Base-by-base conservation (phyloP, 2,113 vertebrate species). In the Clarias batrachus region DNA sequence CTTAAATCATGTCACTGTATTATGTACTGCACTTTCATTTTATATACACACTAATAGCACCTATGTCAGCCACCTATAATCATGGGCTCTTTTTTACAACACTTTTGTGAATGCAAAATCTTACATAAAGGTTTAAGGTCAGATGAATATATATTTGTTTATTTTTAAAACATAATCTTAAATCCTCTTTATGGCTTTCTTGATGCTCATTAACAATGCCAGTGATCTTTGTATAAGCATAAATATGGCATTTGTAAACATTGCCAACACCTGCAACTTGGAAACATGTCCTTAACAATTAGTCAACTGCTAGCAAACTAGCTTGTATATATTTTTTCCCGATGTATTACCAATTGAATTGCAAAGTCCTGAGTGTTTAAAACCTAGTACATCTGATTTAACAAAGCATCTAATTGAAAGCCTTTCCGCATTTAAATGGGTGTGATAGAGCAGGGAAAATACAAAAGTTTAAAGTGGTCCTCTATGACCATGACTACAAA, bases 121-220 rank as follows among this genome's bases (percentile, higher is more conserved):
- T 87, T 83, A 84, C 52, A 63, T 84, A 78, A 86, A 56, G 23
- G 62, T 33, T 83, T 81, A 81, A 84, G 65, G 62, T 56, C 52
- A 3, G 11, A 52, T 21, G 13, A 52, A n/a, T 48, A 27, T 25
- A 0, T 30, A 16, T 74, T 10, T 65, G 23, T 48, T 74, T 23
- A 48, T 48, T 1, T 13, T 25, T 37, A 21, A 37, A 48, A 41
- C 9, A 23, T 73, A 3, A 11, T 19, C 2, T 21, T 8, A 41
- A 73, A 4, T 21, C 37, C 21, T 41, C 14, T 41, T 1, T 23
- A 41, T 73, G 33, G 9, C 10, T 21, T 37, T 74, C 1, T 48
- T 74, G 37, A 25, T 25, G 10, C 37, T 6, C 19, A 74, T 48
- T 48, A 41, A 25, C 10, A 48, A 48, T 41, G 70, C 9, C 33